phyloP scores from a whole-genome alignment of 2,888 invertebrate species.

The Sinodicranocentrus sp. region DNA sequence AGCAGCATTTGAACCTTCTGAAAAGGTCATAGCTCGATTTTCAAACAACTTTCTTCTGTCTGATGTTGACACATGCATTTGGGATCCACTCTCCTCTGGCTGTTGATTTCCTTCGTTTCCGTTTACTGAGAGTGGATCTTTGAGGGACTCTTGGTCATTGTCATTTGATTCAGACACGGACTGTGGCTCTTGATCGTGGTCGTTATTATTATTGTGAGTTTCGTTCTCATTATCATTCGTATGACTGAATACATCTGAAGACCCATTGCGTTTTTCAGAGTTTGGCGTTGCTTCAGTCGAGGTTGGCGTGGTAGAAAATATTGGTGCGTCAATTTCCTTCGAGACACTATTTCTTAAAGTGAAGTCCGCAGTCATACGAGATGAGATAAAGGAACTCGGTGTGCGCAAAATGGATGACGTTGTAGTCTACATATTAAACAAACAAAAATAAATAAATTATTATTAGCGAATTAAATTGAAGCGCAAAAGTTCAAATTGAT shows the following conservation, averaged over 20 bases:
- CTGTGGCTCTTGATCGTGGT: slow-evolving; percentile 36
- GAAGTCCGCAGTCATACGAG: slow-evolving; percentile 71
- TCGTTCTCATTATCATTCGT: slow-evolving; percentile 59
- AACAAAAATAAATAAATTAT: background rate
- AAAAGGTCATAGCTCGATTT: slow-evolving; percentile 83
- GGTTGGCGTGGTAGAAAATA: background rate
- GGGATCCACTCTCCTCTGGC: slow-evolving; percentile 32
- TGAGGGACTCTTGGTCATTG: slow-evolving; percentile 25
- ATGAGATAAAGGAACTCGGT: slow-evolving; percentile 75
- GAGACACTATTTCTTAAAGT: slow-evolving; percentile 69
- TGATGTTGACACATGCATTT: slow-evolving; percentile 81
- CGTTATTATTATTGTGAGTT: slow-evolving; percentile 37
- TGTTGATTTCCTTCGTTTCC: slow-evolving; percentile 57
- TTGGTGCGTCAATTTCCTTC: slow-evolving; percentile 58
- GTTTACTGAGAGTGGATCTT: slow-evolving; percentile 45
- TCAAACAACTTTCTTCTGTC: slow-evolving; percentile 89
- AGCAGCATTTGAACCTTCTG: slow-evolving; percentile 21
- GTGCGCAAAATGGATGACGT: slow-evolving; percentile 72
- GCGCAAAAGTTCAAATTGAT: no score
- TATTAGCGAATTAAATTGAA: no score
- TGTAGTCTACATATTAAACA: slow-evolving; percentile 36
- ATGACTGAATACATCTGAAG: slow-evolving; percentile 41
- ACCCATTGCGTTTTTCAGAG: slow-evolving; percentile 41
- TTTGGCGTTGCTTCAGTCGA: background rate
- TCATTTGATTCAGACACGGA: slow-evolving; percentile 27